These are phyloP conservation scores for Alectoris magna DNA, from an alignment of 2,797 vertebrate species.

Conservation along the genomic window DNA sequence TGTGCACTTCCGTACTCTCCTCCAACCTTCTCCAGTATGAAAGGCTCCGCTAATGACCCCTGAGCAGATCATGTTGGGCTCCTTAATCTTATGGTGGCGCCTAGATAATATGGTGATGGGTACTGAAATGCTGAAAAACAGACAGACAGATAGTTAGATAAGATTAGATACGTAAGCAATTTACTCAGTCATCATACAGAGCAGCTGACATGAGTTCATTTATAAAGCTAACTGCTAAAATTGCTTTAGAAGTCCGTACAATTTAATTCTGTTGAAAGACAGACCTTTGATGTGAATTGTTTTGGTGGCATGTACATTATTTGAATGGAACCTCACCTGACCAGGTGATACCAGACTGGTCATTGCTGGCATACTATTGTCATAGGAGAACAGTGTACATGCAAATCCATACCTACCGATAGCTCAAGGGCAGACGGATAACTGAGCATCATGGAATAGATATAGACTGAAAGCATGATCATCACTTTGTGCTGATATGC, in stretches of 20 bases:
- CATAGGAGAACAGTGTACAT: slow-evolving; percentile 51
- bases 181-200: slow-evolving; percentile 67
- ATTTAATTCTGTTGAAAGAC: slow-evolving; percentile 62
- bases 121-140: slow-evolving; percentile 68
- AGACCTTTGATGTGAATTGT: slow-evolving; percentile 70
- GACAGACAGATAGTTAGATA: slow-evolving; percentile 68
- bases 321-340: slow-evolving; percentile 66
- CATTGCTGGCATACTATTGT: slow-evolving; percentile 55
- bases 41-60: slow-evolving; percentile 36
- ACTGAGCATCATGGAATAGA: slow-evolving; percentile 49
- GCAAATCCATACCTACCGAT: slow-evolving; percentile 38
- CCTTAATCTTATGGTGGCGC: slow-evolving; percentile 57
- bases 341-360: slow-evolving; percentile 41
- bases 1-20: neutral
- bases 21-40: neutral
- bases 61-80: slow-evolving; percentile 38
- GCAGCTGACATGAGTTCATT: slow-evolving; percentile 69
- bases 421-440: slow-evolving; percentile 63
- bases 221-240: slow-evolving; percentile 64
- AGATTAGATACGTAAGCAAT: slow-evolving; percentile 60
- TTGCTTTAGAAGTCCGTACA: slow-evolving; percentile 52
- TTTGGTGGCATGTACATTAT: slow-evolving; percentile 61
- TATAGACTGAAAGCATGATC: slow-evolving; percentile 14
- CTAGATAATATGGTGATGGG: slow-evolving; percentile 65
- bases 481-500: slow-evolving; percentile 58